phyloP scores from a whole-genome alignment of 2,888 invertebrate species.

The Dolomedes plantarius region DNA sequence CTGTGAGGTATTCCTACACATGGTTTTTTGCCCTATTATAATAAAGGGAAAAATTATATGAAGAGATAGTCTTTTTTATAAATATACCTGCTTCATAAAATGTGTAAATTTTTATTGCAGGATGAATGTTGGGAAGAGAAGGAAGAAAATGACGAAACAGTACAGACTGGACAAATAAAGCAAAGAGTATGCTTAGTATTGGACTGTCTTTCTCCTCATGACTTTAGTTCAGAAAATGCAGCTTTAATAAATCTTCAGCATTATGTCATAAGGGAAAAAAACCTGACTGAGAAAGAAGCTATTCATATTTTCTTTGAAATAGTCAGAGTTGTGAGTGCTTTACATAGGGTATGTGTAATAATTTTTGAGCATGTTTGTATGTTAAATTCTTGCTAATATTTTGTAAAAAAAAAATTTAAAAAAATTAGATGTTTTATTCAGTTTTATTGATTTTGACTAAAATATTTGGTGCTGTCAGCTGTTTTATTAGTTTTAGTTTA shows the following conservation, averaged over 20 bases:
- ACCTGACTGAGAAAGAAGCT: constrained; percentile 85
- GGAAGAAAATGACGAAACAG: constrained; percentile 78
- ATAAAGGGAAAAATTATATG: too few relatives aligned
- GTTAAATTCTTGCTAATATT: too few relatives aligned
- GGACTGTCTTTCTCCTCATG: constrained; percentile 85
- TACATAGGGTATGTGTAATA: constrained; percentile 82
- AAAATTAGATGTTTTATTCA: too few relatives aligned
- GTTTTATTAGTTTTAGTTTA: too few relatives aligned
- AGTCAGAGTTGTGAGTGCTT: constrained; percentile 84
- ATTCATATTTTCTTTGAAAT: constrained; percentile 85
- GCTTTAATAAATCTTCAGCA: constrained; percentile 83
- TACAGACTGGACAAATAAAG: constrained; percentile 76
- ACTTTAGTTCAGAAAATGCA: constrained; percentile 79
- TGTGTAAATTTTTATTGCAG: constrained; percentile 78
- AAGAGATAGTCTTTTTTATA: too few relatives aligned
- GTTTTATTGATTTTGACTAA: too few relatives aligned
- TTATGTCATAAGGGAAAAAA: constrained; percentile 86
- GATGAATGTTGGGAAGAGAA: constrained; percentile 84
- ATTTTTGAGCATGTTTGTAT: constrained; percentile 78
- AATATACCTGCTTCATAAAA: too few relatives aligned
- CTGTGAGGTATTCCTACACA: too few relatives aligned
- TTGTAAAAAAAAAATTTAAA: too few relatives aligned
- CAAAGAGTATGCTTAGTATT: constrained; percentile 83
- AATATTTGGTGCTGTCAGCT: too few relatives aligned
- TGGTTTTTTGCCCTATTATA: too few relatives aligned